Percentiles rank a stretch among this genome's conserved stretches.
Evolutionary conservation across 2,113 vertebrate genomes (phyloP).

Genomic region (Sebastes fasciatus): DNA sequence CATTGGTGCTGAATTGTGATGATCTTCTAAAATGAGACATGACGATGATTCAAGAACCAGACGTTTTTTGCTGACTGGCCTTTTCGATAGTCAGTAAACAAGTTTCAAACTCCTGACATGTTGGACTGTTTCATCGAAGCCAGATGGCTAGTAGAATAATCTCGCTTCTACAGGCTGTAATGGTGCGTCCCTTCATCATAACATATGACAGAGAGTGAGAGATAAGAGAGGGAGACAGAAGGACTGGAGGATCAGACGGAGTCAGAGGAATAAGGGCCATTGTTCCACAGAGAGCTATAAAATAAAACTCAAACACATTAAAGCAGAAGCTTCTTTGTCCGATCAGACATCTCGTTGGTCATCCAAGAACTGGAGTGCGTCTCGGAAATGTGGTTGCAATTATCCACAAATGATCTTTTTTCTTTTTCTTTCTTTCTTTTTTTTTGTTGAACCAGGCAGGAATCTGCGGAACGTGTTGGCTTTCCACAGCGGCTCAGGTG

Average conservation of each 20-base stretch:
- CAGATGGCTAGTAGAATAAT: conserved; percentile 38
- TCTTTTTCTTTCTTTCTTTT: conserved; percentile 36
- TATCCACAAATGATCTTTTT: conserved; percentile 67
- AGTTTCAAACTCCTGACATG: conserved; percentile 20
- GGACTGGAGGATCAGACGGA: conserved; percentile 11
- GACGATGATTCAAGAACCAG: conserved; percentile 1
- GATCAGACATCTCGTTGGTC: conserved; percentile 15
- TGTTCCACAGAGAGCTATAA: conserved; percentile 1
- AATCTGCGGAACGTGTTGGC: conserved; percentile 72
- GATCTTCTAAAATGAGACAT: conserved; percentile 21
- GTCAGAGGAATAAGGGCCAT: conserved; percentile 3
- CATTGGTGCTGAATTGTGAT: neutral
- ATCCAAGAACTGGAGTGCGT: conserved; percentile 38
- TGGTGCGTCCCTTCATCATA: conserved; percentile 26
- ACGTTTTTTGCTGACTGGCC: conserved; percentile 17
- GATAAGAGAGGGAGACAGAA: conserved; percentile 17
- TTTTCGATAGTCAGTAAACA: conserved; percentile 45
- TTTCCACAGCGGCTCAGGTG: conserved; percentile 52
- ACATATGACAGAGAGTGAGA: conserved; percentile 9
- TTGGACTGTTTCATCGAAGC: conserved; percentile 34
- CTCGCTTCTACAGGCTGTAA: neutral
- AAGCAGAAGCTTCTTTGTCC: conserved; percentile 29
- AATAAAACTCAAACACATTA: conserved; percentile 14
- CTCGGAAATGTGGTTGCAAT: conserved; percentile 75
- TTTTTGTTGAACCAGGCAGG: conserved; percentile 43